Percentiles rank a stretch among this genome's conserved stretches.
These are phyloP conservation scores for Microtus richardsoni DNA, from an alignment of 2,113 vertebrate species.

Conservation along the genomic window DNA sequence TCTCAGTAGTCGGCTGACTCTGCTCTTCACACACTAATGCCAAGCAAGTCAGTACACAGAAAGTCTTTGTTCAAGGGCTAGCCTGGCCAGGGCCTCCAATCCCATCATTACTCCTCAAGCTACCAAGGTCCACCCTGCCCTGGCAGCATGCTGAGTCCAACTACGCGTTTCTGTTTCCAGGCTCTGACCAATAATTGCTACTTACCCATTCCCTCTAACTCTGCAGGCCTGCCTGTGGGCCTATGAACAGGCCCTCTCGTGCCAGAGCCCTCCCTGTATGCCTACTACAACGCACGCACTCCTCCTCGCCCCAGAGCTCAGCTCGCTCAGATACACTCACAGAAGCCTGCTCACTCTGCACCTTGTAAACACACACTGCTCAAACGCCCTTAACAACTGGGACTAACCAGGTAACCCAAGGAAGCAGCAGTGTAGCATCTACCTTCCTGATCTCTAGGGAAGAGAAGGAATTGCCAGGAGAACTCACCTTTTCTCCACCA, in stretches of 20 bases:
- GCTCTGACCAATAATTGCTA: background rate
- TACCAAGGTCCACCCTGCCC: background rate
- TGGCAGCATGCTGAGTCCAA: background rate
- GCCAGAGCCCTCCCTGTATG: background rate
- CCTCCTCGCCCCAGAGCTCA: background rate
- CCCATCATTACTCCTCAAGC: background rate
- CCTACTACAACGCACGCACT: too few species aligned
- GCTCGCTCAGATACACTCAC: background rate
- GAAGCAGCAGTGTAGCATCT: background rate
- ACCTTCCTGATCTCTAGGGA: background rate
- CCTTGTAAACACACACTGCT: background rate
- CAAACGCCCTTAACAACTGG: background rate
- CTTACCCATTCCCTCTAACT: background rate
- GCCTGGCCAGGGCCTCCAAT: background rate
- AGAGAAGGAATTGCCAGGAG: background rate
- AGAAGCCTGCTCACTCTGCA: background rate
- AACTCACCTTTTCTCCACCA: background rate
- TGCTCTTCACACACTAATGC: background rate
- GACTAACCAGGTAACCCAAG: background rate
- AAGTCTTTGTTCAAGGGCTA: background rate
- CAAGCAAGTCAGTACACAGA: background rate
- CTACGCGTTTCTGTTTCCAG: background rate
- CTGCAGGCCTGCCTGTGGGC: background rate
- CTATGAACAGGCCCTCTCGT: background rate
- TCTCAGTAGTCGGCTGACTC: background rate